These are phyloP conservation scores for Nothoprocta perdicaria DNA, from an alignment of 2,113 vertebrate genomes.

Conservation along the genomic window DNA sequence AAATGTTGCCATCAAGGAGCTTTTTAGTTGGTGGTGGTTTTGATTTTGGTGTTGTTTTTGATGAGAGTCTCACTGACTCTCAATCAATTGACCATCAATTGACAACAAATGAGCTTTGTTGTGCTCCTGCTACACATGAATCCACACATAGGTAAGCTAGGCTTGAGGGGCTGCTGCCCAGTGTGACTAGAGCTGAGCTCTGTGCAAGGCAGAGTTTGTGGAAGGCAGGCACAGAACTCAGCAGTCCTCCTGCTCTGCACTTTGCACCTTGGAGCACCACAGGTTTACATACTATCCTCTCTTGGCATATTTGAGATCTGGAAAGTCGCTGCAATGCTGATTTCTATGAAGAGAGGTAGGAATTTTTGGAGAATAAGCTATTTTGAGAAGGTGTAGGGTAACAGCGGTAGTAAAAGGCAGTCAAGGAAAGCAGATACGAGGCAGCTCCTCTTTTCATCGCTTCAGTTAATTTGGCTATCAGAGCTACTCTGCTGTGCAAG, in stretches of 20 bases:
- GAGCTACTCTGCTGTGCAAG: background rate
- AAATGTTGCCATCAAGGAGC: background rate
- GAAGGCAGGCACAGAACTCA: background rate
- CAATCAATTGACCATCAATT: too few relatives aligned
- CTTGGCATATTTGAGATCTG: background rate
- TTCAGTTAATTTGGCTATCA: background rate
- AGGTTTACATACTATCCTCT: background rate
- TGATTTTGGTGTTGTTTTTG: background rate
- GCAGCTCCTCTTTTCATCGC: background rate
- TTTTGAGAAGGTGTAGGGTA: background rate
- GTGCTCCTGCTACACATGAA: background rate
- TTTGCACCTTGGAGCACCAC: background rate
- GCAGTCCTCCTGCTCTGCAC: background rate
- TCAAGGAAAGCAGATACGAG: background rate
- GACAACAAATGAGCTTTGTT: background rate
- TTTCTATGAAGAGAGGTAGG: background rate
- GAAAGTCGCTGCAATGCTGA: background rate
- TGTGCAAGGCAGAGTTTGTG: background rate
- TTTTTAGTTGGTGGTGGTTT: background rate
- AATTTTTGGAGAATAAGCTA: background rate
- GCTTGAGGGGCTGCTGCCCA: background rate
- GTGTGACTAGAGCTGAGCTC: background rate
- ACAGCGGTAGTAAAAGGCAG: background rate
- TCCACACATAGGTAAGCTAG: background rate
- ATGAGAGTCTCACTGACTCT: background rate